Percentiles rank a stretch among this genome's conserved stretches.
These are phyloP conservation scores for Epizoanthus scotinus DNA, from an alignment of 92 coral and sea anemone species.

Conservation along the genomic window DNA sequence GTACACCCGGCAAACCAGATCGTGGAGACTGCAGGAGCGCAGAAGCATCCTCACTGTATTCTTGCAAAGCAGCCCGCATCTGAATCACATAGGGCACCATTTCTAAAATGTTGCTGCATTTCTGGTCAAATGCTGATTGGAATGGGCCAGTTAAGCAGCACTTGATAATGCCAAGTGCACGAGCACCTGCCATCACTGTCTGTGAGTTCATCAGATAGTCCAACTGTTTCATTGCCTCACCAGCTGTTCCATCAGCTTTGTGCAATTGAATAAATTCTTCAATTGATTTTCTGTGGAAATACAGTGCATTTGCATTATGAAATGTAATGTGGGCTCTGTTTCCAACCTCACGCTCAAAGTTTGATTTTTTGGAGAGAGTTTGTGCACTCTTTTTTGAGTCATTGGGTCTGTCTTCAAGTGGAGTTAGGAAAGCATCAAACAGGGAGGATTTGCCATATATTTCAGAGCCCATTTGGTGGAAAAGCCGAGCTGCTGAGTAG, in stretches of 20 bases:
- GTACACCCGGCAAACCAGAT: constrained; percentile 24
- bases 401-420: constrained; percentile 10
- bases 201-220: not conserved
- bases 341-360: constrained; percentile 22
- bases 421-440: constrained; percentile 14
- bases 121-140: constrained; percentile 32
- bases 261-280: constrained; percentile 8
- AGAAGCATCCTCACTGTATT: constrained; percentile 13
- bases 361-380: constrained; percentile 17
- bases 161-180: constrained; percentile 4
- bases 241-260: constrained; percentile 21
- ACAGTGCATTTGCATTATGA: constrained; percentile 21
- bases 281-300: constrained; percentile 19
- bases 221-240: constrained; percentile 18
- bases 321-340: constrained; percentile 22
- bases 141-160: constrained; percentile 19
- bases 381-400: constrained; percentile 15
- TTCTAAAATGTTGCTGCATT: constrained; percentile 24
- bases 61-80: constrained; percentile 22
- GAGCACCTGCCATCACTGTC: constrained; percentile 4
- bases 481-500: constrained; percentile 29
- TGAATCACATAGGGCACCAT: constrained; percentile 21
- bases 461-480: constrained; percentile 32
- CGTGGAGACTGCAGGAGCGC: constrained; percentile 25
- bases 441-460: constrained; percentile 29